Evolutionary conservation across 2,113 vertebrate genomes (phyloP).

Genomic region (Gopherus flavomarginatus): DNA sequence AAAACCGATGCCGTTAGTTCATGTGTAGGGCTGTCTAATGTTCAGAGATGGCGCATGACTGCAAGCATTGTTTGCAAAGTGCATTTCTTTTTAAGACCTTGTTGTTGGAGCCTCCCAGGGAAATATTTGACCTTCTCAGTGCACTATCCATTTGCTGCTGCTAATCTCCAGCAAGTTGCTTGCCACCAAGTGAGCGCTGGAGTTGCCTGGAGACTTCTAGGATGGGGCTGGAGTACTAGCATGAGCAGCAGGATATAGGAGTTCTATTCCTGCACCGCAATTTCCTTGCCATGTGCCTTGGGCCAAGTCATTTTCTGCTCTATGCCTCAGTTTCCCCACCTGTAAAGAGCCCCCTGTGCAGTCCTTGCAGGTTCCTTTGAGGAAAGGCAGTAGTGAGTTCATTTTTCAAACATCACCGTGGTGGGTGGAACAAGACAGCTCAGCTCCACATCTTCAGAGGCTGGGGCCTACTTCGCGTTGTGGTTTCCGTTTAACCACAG

Average conservation of each 20-base stretch:
- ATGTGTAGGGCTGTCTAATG: fast-evolving
- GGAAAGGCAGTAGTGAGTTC: not conserved
- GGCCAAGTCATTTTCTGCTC: not conserved
- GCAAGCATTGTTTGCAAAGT: not conserved
- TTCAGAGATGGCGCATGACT: not conserved
- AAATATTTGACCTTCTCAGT: not conserved
- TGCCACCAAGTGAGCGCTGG: not conserved
- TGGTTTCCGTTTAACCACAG: constrained; percentile 44
- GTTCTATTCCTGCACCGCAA: not conserved
- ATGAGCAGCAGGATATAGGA: not conserved
- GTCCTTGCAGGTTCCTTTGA: not conserved
- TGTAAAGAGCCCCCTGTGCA: not conserved
- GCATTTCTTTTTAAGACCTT: not conserved
- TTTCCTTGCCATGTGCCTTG: not conserved
- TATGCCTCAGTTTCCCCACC: not conserved
- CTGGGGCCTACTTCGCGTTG: constrained; percentile 47
- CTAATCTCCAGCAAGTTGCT: not conserved
- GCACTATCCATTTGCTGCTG: not conserved
- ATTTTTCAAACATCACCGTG: constrained; percentile 15
- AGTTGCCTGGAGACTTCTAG: not conserved
- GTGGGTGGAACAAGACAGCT: constrained; percentile 20
- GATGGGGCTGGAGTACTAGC: no score
- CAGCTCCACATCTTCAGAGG: constrained; percentile 41
- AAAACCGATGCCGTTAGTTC: no score
- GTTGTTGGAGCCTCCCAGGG: not conserved